Percentiles rank a stretch among this genome's conserved stretches.
phyloP scores from a whole-genome alignment of 2,797 vertebrate genomes.

The Anabacerthia variegaticeps region DNA sequence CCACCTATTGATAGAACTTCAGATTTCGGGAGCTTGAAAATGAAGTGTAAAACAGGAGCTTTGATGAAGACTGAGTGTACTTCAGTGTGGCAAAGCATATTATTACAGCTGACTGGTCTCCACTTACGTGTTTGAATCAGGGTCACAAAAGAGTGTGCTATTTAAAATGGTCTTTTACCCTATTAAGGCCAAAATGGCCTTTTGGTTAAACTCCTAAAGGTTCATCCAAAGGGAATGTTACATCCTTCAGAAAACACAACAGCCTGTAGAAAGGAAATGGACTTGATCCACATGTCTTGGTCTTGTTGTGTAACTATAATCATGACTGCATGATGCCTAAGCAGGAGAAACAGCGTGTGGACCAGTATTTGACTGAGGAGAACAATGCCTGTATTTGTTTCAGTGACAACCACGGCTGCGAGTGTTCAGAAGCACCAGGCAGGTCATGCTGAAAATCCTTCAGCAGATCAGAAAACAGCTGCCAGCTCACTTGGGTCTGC shows the following conservation, averaged over 20 bases:
- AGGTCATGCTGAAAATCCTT: not conserved
- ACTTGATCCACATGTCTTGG: accelerated
- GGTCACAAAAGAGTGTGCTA: not conserved
- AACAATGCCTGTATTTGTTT: not conserved
- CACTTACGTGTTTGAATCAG: not conserved
- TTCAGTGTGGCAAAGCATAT: not conserved
- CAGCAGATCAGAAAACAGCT: constrained; percentile 29
- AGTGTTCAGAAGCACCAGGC: not conserved
- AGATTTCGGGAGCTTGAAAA: not conserved
- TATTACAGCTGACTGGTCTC: not conserved
- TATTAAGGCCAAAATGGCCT: not conserved
- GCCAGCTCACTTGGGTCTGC: not conserved
- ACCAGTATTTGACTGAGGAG: not conserved
- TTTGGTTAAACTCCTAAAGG: not conserved
- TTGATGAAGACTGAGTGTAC: not conserved
- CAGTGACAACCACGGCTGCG: not conserved
- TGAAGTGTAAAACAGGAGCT: not conserved
- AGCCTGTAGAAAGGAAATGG: not conserved
- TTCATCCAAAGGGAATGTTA: not conserved
- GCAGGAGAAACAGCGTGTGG: not conserved
- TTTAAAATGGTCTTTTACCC: not conserved
- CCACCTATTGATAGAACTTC: not conserved
- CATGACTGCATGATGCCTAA: accelerated
- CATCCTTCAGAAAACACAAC: not conserved
- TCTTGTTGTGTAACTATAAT: not conserved